Evolutionary conservation across 2,113 vertebrate genomes (phyloP), one percentile per base, ranked within the genome.

Genomic region (Heloderma charlesbogerti): DNA sequence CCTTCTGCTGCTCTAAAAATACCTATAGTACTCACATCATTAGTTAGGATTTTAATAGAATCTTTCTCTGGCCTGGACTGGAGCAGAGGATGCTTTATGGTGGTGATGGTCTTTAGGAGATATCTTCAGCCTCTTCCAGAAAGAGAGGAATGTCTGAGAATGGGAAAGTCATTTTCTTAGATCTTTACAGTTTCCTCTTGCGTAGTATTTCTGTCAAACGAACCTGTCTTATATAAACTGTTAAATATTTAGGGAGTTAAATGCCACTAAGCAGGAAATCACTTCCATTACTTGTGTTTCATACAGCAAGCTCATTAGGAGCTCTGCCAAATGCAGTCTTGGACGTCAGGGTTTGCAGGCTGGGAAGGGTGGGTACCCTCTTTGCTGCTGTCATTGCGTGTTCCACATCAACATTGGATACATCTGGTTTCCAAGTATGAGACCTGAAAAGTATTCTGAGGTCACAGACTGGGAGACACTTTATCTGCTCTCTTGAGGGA

Each of bases 261-360:
- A 89, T 91, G 93, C 96, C 81, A 63, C 90, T 90, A 48, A 95
- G 90, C 93, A 96, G 96, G 96, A 97, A 96, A 96, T 97, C 63
- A 90, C 94, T 97, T 92, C 90, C 81, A 97, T 98, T 97, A 95
- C 92, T 96, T 92, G 81, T 96, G 92, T 94, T 94, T 78, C 71
- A 83, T 89, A 89, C 29, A 94, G 57, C 86, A 92, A 91, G 63
- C 90, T 94, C 69, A 80, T 90, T 88, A 94, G 83, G 91, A 94
- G 67, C 90, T 57, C 78, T 93, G 92, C 92, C 92, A 93, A 51
- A 86, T 91, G 89, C 67, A 77, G 92, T 94, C 86, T 94, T 82
- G 60, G 92, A 90, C 94, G 94, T 79, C 67, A 86, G 54, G 57
- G 31, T 31, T 80, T 92, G 81, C 89, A 91, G 92, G 93, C 88